Evolutionary conservation across 2,888 invertebrate species (phyloP).

Genomic region (Rhamnusium bicolor): DNA sequence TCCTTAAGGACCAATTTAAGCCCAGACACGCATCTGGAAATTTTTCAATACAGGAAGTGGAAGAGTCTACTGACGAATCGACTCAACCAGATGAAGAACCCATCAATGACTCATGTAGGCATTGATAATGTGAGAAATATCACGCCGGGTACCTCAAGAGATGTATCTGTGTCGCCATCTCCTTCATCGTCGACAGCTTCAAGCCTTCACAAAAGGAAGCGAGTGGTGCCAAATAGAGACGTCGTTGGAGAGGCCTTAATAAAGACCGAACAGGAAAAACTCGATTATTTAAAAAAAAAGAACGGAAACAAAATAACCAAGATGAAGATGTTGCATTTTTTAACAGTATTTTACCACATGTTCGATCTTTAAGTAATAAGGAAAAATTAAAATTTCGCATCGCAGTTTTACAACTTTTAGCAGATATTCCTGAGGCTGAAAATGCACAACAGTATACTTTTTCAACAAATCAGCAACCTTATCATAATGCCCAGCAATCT

Average conservation of each 20-base stretch:
- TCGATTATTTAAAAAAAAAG: background rate
- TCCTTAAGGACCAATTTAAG: conserved; percentile 19
- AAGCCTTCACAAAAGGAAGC: conserved; percentile 1
- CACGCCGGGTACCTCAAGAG: background rate
- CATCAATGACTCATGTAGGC: background rate
- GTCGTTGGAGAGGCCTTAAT: conserved; percentile 20
- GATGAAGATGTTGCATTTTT: conserved; percentile 17
- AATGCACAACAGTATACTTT: background rate
- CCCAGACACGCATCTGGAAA: conserved; percentile 20
- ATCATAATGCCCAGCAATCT: background rate
- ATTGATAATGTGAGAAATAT: background rate
- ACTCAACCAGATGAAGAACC: background rate
- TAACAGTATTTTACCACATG: conserved; percentile 26
- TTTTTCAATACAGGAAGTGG: background rate
- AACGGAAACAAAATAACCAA: background rate
- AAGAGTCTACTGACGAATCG: background rate
- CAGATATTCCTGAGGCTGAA: background rate
- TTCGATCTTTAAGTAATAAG: background rate
- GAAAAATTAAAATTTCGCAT: conserved; percentile 13
- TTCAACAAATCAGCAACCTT: background rate
- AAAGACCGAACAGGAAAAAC: conserved; percentile 21
- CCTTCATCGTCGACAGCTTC: background rate
- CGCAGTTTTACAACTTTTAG: background rate
- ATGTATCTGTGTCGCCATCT: background rate
- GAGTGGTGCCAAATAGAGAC: background rate